These are phyloP conservation scores for Crotalus viridis DNA, from an alignment of 2,113 vertebrate genomes.

Conservation along the genomic window DNA sequence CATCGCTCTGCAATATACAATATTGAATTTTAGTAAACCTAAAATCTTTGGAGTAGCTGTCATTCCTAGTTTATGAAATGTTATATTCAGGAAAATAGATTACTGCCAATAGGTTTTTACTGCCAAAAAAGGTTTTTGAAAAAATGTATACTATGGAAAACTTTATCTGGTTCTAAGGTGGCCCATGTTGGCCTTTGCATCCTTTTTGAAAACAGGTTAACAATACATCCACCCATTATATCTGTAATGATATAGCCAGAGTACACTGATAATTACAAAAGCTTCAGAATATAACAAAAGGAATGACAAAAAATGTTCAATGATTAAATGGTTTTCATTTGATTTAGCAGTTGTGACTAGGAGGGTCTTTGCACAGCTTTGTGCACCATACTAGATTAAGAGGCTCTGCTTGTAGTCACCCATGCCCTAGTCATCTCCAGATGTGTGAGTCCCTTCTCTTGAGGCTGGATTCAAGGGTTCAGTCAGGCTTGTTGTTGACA, in stretches of 20 bases:
- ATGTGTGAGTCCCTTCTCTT: too few species aligned
- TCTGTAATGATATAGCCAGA: not conserved
- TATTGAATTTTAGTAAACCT: conserved; percentile 7
- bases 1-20: conserved; percentile 78
- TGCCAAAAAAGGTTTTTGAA: not conserved
- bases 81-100: not conserved
- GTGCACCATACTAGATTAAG: not conserved
- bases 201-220: not conserved
- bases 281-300: not conserved
- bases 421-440: not conserved
- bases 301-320: not conserved
- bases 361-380: not conserved
- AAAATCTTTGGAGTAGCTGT: not conserved
- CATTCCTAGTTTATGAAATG: not conserved
- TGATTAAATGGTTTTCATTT: not conserved
- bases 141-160: not conserved
- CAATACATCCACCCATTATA: not conserved
- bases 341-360: not conserved
- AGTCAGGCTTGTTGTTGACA: too few species aligned
- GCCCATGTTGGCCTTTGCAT: not conserved
- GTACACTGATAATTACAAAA: not conserved
- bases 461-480: too few species aligned
- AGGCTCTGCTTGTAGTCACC: not conserved
- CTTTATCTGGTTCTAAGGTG: not conserved
- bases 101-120: not conserved